These are phyloP conservation scores for Tetanocera ferruginea DNA, from an alignment of 2,888 invertebrate species.

Conservation along the genomic window DNA sequence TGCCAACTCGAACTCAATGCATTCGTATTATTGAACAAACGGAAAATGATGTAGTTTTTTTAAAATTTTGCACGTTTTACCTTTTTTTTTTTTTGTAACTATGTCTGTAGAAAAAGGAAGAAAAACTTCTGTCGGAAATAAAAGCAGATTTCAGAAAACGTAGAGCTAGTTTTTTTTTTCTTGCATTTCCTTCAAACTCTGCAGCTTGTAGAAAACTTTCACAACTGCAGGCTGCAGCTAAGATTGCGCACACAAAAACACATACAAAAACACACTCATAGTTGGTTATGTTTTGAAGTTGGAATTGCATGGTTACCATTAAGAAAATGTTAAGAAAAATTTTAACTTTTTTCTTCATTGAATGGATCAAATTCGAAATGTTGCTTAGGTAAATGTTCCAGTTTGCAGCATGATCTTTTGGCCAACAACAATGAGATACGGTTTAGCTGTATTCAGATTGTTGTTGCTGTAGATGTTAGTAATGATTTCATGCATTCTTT, in stretches of 20 bases:
- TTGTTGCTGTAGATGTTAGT: too few species aligned
- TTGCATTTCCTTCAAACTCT: not conserved
- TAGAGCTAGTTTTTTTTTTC: constrained; percentile 15
- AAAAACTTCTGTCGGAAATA: not conserved
- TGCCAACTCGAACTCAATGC: not conserved
- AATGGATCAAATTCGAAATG: not conserved
- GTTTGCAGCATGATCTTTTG: not conserved
- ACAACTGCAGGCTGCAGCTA: not conserved
- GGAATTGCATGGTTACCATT: not conserved
- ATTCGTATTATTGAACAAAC: not conserved
- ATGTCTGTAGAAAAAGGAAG: not conserved
- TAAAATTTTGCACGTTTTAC: not conserved
- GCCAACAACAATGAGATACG: not conserved
- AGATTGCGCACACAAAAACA: not conserved
- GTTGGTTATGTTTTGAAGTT: not conserved
- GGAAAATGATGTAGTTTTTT: not conserved
- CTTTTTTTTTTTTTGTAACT: not conserved
- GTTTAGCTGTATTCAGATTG: too few species aligned
- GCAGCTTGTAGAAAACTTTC: not conserved
- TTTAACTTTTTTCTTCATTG: not conserved
- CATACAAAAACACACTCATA: not conserved
- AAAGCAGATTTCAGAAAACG: not conserved
- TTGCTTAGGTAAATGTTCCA: not conserved
- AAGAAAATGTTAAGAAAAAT: not conserved
- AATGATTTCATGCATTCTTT: too few species aligned